These are phyloP conservation scores for Drosophila prosaltans DNA, from an alignment of 1,140 invertebrate species.

Conservation along the genomic window DNA sequence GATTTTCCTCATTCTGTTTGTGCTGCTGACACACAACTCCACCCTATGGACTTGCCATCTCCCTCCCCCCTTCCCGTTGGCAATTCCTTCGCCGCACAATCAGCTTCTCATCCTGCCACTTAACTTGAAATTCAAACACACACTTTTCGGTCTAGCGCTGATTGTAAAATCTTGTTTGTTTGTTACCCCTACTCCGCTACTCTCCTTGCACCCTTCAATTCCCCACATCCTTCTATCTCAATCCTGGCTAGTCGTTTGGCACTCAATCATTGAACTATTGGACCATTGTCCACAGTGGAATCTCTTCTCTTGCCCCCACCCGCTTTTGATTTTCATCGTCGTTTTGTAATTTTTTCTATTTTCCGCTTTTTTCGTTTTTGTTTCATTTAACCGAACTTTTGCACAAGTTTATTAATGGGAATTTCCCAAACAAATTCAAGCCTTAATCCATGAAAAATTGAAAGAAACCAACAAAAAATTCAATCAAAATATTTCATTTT, in stretches of 20 bases:
- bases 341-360: neutral
- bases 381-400: conserved; percentile 20
- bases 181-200: conserved; percentile 35
- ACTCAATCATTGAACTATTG: conserved; percentile 29
- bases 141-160: conserved; percentile 69
- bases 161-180: conserved; percentile 78
- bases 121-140: conserved; percentile 71
- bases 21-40: conserved; percentile 7
- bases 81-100: conserved; percentile 1
- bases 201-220: neutral
- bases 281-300: conserved; percentile 39
- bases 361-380: neutral
- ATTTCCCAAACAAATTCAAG: conserved; percentile 27
- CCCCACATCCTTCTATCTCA: neutral
- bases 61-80: neutral
- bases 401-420: conserved; percentile 40
- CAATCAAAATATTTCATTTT: neutral
- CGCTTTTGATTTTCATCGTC: conserved; percentile 11
- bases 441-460: conserved; percentile 29
- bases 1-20: conserved; percentile 1
- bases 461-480: conserved; percentile 8
- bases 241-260: conserved; percentile 4
- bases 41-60: neutral
- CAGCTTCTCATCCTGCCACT: conserved; percentile 44
- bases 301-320: neutral